These are phyloP conservation scores for Pterostichus niger DNA, from an alignment of 2,888 invertebrate genomes.

Conservation along the genomic window DNA sequence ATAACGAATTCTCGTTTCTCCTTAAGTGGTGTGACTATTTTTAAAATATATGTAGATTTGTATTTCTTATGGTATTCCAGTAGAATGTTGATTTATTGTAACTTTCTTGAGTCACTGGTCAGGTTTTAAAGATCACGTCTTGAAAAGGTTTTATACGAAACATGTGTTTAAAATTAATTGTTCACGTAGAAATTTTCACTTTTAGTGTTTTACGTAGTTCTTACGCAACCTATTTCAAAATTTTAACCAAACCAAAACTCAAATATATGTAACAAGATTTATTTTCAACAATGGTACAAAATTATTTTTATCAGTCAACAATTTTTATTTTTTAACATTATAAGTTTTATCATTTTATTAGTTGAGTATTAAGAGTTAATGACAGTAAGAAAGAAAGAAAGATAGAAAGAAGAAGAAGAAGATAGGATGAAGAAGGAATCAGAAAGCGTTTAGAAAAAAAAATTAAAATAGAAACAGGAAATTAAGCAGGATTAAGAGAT, in stretches of 20 bases:
- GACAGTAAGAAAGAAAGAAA: not conserved
- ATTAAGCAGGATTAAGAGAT: not conserved
- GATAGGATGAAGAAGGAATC: not conserved
- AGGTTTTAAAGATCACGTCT: constrained; percentile 1
- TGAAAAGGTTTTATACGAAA: constrained; percentile 4
- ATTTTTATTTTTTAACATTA: constrained; percentile 37
- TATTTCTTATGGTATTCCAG: no score
- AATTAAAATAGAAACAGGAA: not conserved
- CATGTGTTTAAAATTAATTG: constrained; percentile 34
- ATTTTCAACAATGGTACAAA: constrained; percentile 53
- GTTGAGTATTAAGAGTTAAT: constrained; percentile 25
- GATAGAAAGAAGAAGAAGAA: not conserved
- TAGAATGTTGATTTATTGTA: no score
- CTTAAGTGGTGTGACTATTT: no score
- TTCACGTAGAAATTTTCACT: constrained; percentile 18
- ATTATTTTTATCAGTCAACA: constrained; percentile 34
- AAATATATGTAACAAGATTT: constrained; percentile 52
- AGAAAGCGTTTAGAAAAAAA: constrained; percentile 15
- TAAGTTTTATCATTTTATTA: constrained; percentile 8
- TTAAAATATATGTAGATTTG: no score
- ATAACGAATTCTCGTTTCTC: not conserved
- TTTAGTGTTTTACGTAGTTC: not conserved
- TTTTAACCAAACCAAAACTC: constrained; percentile 7
- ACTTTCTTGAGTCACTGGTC: not conserved
- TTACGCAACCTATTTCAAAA: not conserved